Evolutionary conservation across 1,140 invertebrate genomes (phyloP).

Genomic region (Macrocentrus cingulum): DNA sequence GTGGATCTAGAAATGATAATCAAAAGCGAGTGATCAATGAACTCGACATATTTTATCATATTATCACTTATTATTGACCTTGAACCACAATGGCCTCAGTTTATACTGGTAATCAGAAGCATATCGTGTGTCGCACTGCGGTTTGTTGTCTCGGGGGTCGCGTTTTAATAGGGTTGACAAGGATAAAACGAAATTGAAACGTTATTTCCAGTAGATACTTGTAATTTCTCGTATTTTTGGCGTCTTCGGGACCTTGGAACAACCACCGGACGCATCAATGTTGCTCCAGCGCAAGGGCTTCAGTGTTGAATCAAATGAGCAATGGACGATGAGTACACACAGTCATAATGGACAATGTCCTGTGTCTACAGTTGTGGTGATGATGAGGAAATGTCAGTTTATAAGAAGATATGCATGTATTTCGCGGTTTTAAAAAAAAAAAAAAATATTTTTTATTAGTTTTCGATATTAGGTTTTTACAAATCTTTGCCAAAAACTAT

Average conservation of each 20-base stretch:
- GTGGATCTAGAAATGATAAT: too few relatives aligned
- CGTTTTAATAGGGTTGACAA: slow-evolving; percentile 2
- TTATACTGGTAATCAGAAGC: slow-evolving; percentile 10
- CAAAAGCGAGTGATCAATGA: too few relatives aligned
- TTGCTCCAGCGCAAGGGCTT: not conserved
- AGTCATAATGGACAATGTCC: slow-evolving; percentile 54
- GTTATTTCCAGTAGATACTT: too few relatives aligned
- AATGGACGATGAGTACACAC: slow-evolving; percentile 22
- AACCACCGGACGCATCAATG: slow-evolving; percentile 9
- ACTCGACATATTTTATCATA: not conserved
- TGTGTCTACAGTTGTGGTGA: slow-evolving; percentile 37
- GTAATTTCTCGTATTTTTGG: too few relatives aligned
- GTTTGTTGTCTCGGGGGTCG: not conserved
- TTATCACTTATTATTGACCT: slow-evolving; percentile 12
- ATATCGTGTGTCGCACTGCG: slow-evolving; percentile 6
- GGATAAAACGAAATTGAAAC: too few relatives aligned
- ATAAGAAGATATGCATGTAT: slow-evolving; percentile 32
- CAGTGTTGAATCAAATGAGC: slow-evolving; percentile 13
- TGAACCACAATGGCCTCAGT: slow-evolving; percentile 37
- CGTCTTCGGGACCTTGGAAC: too few relatives aligned
- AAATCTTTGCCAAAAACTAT: too few relatives aligned
- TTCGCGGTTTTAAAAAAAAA: too few relatives aligned
- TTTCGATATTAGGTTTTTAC: too few relatives aligned
- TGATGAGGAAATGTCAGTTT: slow-evolving; percentile 56
- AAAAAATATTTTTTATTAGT: too few relatives aligned